Evolutionary conservation across 2,888 invertebrate species (phyloP), one percentile per base, ranked within the genome.

Genomic region (Lottia scabra): DNA sequence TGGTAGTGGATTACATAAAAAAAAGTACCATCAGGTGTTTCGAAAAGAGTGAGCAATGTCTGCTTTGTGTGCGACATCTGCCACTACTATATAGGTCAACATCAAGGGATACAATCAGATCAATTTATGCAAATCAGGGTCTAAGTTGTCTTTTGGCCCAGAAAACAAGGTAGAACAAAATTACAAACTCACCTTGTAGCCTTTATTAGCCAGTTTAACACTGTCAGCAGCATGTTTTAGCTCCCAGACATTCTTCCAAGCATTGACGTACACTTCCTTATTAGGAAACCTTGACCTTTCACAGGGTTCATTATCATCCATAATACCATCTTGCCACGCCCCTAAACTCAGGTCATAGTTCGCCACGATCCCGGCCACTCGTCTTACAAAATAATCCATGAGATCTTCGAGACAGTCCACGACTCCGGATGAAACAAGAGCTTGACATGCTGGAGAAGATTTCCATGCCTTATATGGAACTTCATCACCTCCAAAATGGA

Each of bases 241-340:
- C 68, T 87, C 87, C 87, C 87, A 87, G 0, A 87, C 83, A 78
- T 88, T 88, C 75, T 85, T 83, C 88, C 88, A 88, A 12, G 84
- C 83, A 78, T 85, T 82, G 10, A 82, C 83, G 70, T 78, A 69
- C 62, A 84, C 84, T 38, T 81, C 79, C 62, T 81, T 74, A 68
- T 76, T 81, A 46, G 77, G 77, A 67, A 84, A 81, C 67, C 76
- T 77, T 23, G 72, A 56, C 70, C 44, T 70, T 43, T 64, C 56
- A 62, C 63, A 68, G 23, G 68, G 43, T 30, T 30, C 48, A 6
- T 23, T 65, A 16, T 63, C 64, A 62, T 71, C 66, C 44, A 27
- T 43, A 19, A 83, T 77, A 10, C 81, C 83, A 75, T 83, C 83
- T 63, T 83, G 82, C 83, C 83, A 83, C 0, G 81, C 83, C n/a